phyloP scores from a whole-genome alignment of 2,888 invertebrate species.

The Apamea anceps region DNA sequence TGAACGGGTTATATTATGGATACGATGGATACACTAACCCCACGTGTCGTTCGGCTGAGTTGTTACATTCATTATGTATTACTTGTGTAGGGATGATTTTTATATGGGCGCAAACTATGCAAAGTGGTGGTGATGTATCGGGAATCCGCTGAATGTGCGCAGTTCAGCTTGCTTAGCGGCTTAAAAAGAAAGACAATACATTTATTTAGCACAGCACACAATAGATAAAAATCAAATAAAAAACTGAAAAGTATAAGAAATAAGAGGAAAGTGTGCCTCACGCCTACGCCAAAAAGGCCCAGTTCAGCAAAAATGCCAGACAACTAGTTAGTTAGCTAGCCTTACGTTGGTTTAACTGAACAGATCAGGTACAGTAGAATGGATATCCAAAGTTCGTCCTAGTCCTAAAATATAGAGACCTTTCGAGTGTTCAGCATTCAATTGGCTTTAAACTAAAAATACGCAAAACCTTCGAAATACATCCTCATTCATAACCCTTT shows the following conservation, averaged over 20 bases:
- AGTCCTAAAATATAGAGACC: background rate
- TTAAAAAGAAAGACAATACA: background rate
- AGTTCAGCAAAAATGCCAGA: background rate
- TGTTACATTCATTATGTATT: constrained; percentile 40
- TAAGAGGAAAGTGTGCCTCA: background rate
- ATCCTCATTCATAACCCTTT: constrained; percentile 50
- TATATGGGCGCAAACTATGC: background rate
- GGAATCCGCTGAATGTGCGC: background rate
- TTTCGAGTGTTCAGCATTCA: background rate
- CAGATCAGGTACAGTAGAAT: background rate
- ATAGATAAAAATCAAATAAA: background rate
- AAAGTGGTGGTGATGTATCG: background rate
- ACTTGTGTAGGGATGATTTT: constrained; percentile 3
- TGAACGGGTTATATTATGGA: constrained; percentile 66
- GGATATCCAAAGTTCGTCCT: background rate
- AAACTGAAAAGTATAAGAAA: background rate
- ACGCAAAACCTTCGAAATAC: constrained; percentile 43
- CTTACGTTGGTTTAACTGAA: background rate
- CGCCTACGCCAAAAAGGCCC: too few species aligned
- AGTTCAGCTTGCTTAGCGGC: background rate
- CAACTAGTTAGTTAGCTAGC: too few species aligned
- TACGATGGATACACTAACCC: constrained; percentile 44
- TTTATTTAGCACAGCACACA: background rate
- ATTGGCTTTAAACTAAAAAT: background rate
- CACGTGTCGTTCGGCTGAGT: constrained; percentile 47